Percentiles rank a stretch among this genome's conserved stretches.
phyloP scores from a whole-genome alignment of 1,140 invertebrate species.

The Lepidurus arcticus region DNA sequence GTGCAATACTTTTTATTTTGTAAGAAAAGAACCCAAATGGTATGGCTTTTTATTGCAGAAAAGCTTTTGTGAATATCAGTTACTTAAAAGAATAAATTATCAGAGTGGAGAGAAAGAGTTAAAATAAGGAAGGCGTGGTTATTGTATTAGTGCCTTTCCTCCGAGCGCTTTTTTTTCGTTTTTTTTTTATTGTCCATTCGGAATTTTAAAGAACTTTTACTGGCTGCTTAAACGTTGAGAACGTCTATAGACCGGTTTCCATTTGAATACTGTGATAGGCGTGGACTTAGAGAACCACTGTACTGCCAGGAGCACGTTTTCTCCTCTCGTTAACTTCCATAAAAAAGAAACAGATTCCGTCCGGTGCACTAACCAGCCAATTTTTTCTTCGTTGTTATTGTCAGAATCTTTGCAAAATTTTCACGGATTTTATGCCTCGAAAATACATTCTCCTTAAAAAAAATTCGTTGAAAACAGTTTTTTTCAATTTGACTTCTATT shows the following conservation, averaged over 20 bases:
- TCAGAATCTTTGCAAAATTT: too few species aligned
- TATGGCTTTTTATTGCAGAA: not conserved
- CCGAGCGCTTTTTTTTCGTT: not conserved
- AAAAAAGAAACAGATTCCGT: not conserved
- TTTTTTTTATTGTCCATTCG: not conserved
- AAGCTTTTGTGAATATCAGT: too few species aligned
- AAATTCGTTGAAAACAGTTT: too few species aligned
- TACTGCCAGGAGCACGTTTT: not conserved
- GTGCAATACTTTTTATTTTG: not conserved
- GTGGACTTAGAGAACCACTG: not conserved
- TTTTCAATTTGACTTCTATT: too few species aligned
- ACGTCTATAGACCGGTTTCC: not conserved
- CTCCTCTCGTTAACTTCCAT: not conserved
- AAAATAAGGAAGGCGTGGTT: not conserved
- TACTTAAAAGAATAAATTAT: not conserved
- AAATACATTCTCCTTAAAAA: too few species aligned
- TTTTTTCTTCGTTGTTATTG: not conserved
- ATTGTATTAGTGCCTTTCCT: slow-evolving; percentile 1
- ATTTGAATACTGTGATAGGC: slow-evolving; percentile 16
- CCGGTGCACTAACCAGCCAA: not conserved
- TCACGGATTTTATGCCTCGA: too few species aligned
- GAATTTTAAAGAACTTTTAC: not conserved
- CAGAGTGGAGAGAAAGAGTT: not conserved
- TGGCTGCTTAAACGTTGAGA: not conserved
- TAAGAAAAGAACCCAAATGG: not conserved